A percentile compares a stretch with the other conserved stretches of the same genome.
phyloP scores from a whole-genome alignment of 2,113 vertebrate genomes.

The Prietella phreatophila region DNA sequence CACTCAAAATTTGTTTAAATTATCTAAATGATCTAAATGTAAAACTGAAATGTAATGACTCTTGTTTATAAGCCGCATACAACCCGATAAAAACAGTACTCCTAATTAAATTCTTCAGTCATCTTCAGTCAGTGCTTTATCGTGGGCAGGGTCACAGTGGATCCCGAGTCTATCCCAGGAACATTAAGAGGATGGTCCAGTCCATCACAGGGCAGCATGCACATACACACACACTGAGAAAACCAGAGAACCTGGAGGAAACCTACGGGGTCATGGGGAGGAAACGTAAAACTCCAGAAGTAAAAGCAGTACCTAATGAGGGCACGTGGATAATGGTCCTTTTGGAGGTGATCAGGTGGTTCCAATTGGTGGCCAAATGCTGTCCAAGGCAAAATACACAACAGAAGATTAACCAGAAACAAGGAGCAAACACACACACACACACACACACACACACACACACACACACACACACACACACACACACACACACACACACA shows the following conservation, averaged over 20 bases:
- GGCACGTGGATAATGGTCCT: conserved; percentile 99
- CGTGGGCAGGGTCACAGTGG: not conserved
- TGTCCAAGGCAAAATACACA: conserved; percentile 75
- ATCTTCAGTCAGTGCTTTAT: not conserved
- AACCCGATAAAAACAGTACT: not conserved
- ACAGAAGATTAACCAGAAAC: conserved; percentile 72
- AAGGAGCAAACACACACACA: conserved; percentile 76
- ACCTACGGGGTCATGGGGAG: not conserved
- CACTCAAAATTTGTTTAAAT: not conserved
- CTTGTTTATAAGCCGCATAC: not conserved
- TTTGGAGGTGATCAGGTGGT: conserved; percentile 95
- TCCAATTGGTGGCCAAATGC: conserved; percentile 99
- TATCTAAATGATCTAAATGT: not conserved
- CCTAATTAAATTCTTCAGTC: not conserved
- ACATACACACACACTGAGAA: not conserved
- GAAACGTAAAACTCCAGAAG: not conserved
- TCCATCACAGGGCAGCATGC: not conserved
- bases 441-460: conserved; percentile 11
- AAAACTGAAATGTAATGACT: not conserved
- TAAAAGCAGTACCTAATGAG: conserved; percentile 94
- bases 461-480: conserved; percentile 12
- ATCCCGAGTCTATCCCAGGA: not conserved
- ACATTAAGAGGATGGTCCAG: not conserved
- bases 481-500: conserved; percentile 29
- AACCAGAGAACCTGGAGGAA: not conserved